These are phyloP conservation scores for Pogoniulus pusillus DNA, from an alignment of 2,797 vertebrate genomes.

Conservation along the genomic window DNA sequence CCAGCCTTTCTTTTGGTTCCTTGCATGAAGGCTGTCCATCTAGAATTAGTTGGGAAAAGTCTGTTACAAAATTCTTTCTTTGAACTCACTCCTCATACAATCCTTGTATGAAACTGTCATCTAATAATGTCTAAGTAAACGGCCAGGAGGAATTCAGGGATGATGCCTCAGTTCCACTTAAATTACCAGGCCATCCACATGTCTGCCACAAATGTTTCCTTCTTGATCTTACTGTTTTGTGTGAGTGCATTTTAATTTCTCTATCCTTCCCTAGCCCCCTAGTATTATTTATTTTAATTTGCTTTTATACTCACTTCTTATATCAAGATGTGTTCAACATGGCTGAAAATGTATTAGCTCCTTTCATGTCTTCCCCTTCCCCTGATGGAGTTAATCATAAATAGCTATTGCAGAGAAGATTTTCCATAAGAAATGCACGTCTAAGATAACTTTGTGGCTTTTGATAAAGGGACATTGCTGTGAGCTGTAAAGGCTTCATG, in stretches of 20 bases:
- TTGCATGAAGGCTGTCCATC: neutral
- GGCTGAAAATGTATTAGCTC: neutral
- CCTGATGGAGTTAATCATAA: constrained; percentile 64
- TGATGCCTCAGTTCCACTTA: constrained; percentile 24
- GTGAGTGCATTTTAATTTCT: neutral
- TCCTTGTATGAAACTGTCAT: neutral
- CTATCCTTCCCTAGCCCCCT: neutral
- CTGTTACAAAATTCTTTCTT: constrained; percentile 11
- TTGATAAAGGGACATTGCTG: constrained; percentile 57
- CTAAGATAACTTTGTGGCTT: constrained; percentile 50
- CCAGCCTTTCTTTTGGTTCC: neutral
- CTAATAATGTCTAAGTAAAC: constrained; percentile 42
- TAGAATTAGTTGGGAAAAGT: neutral
- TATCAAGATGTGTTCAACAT: constrained; percentile 22
- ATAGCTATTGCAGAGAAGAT: constrained; percentile 48
- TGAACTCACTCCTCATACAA: neutral
- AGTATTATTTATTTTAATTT: neutral
- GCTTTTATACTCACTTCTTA: neutral
- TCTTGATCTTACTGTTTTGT: neutral
- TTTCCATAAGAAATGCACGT: constrained; percentile 50
- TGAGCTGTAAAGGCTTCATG: constrained; percentile 47
- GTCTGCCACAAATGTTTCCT: constrained; percentile 16
- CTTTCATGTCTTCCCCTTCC: constrained; percentile 26
- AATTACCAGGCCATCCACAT: constrained; percentile 23
- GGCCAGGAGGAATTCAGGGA: neutral